Base-by-base conservation (phyloP, 2,797 vertebrate genomes). In the Merluccius polli region DNA sequence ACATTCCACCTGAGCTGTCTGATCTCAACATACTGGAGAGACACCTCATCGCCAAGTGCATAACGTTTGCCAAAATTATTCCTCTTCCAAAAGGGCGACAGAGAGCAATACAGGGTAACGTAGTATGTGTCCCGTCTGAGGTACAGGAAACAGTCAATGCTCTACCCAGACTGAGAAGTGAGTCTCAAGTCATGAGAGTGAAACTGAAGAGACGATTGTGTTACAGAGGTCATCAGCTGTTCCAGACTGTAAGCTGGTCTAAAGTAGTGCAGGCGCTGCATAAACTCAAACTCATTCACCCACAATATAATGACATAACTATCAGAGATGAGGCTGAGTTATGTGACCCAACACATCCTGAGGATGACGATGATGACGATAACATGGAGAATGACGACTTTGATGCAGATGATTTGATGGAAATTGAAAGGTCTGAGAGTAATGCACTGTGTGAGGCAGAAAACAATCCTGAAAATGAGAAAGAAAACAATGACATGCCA, bases 271-370 rank as follows among this genome's bases (percentile, higher is more conserved):
- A 63, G 15, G 52, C 69, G 0, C 27, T 75, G 33, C 24, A 44
- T 21, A 74, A 38, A 65, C 44, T 78, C 2, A 75, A 78, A 74
- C 2, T n/a, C 0, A 75, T 75, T 15, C 73, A 68, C 3, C 77
- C 48, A 36, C 30, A 74, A 30, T 79, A 77, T n/a, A 0, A 73
- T 0, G 71, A 78, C 0, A 16, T 83, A 10, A 69, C 11, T 5
- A 78, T 79, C 69, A 79, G 75, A 73, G 76, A 80, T 38, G 80
- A 81, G 12, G 27, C 72, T n/a, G 63, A 76, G 2, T 30, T 76
- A 10, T 81, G 41, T 72, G 70, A 79, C 21, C 80, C 80, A 48
- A 84, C 73, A 44, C 36, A 76, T 52, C 52, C 79, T 16, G 35
- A 76, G 0, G 48, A 32, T 69, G 76, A 75, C 9, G 29, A 75